phyloP scores from a whole-genome alignment of 2,888 invertebrate genomes.

The Seira ritae region DNA sequence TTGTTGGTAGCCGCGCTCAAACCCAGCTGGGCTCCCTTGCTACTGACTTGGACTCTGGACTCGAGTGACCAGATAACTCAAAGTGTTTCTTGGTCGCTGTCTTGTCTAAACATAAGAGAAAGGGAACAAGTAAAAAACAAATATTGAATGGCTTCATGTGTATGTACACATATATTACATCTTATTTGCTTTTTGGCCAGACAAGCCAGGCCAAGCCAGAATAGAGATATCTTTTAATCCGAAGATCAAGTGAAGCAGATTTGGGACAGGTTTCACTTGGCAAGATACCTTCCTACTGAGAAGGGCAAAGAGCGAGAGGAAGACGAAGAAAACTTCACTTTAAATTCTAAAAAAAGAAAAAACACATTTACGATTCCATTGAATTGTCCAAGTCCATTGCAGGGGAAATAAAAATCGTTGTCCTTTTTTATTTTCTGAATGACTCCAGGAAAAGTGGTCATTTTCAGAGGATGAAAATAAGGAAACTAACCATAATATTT shows the following conservation, averaged over 20 bases:
- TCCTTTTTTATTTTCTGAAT: slow-evolving; percentile 10
- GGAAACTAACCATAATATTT: slow-evolving; percentile 15
- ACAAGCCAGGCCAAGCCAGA: background rate
- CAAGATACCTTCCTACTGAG: slow-evolving; percentile 31
- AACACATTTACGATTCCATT: slow-evolving; percentile 15
- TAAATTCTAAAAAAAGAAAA: slow-evolving; percentile 10
- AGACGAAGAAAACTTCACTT: background rate
- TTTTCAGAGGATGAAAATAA: background rate
- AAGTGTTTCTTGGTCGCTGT: slow-evolving; percentile 12
- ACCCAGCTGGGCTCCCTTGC: slow-evolving; percentile 45
- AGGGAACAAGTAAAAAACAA: background rate
- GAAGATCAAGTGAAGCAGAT: slow-evolving; percentile 13
- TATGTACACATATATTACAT: background rate
- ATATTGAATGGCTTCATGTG: slow-evolving; percentile 6
- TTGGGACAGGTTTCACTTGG: slow-evolving; percentile 55
- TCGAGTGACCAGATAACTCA: background rate
- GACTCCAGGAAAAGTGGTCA: slow-evolving; percentile 8
- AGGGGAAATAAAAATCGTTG: slow-evolving; percentile 5
- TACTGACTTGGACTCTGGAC: slow-evolving; percentile 18
- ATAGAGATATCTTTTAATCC: slow-evolving; percentile 13
- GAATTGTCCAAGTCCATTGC: slow-evolving; percentile 16
- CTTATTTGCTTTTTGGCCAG: background rate
- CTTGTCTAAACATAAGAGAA: slow-evolving; percentile 4
- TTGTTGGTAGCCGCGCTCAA: slow-evolving; percentile 42
- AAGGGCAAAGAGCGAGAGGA: background rate